Conservation (phyloP, 1,140 invertebrate species). For the Drosophila ironensis region DNA sequence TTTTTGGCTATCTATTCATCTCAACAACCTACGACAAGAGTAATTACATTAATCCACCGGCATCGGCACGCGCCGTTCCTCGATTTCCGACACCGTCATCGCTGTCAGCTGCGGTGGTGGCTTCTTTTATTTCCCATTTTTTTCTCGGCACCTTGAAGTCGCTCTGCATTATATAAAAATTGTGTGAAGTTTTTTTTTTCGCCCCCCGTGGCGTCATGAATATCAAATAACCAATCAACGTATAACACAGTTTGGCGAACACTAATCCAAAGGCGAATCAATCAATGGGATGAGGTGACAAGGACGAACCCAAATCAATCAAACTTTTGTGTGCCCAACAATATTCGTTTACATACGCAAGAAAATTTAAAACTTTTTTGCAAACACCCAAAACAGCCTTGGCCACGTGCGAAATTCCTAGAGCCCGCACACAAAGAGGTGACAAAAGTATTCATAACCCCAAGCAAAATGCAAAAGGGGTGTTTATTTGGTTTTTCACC, state of each 20-base stretch:
- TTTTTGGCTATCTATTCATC: slow-evolving; percentile 30
- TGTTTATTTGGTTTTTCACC: slow-evolving; percentile 12
- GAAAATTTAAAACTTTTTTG: slow-evolving; percentile 20
- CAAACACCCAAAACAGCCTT: too few relatives aligned
- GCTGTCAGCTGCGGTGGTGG: neutral
- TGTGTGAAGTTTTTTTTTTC: slow-evolving; percentile 4
- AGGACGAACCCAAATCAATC: slow-evolving; percentile 72
- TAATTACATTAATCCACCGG: slow-evolving; percentile 74
- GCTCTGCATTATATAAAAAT: slow-evolving; percentile 18
- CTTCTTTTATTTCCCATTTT: slow-evolving; percentile 8
- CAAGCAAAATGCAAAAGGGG: slow-evolving; percentile 10
- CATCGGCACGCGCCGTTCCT: slow-evolving; percentile 47
- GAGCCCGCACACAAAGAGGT: slow-evolving; percentile 40
- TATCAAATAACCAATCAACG: slow-evolving; percentile 78
- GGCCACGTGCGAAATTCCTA: slow-evolving; percentile 15
- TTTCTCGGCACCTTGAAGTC: slow-evolving; percentile 30
- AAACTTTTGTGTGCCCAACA: slow-evolving; percentile 62
- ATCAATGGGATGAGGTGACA: slow-evolving; percentile 50
- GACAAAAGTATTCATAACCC: slow-evolving; percentile 46
- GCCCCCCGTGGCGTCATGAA: slow-evolving; percentile 54
- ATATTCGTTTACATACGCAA: slow-evolving; percentile 53
- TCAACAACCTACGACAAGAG: slow-evolving; percentile 63
- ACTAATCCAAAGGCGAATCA: slow-evolving; percentile 74
- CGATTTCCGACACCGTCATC: slow-evolving; percentile 7
- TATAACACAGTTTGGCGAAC: slow-evolving; percentile 48